These are phyloP conservation scores for Aselliscus stoliczkanus DNA, from an alignment of 2,797 vertebrate genomes.

Conservation along the genomic window DNA sequence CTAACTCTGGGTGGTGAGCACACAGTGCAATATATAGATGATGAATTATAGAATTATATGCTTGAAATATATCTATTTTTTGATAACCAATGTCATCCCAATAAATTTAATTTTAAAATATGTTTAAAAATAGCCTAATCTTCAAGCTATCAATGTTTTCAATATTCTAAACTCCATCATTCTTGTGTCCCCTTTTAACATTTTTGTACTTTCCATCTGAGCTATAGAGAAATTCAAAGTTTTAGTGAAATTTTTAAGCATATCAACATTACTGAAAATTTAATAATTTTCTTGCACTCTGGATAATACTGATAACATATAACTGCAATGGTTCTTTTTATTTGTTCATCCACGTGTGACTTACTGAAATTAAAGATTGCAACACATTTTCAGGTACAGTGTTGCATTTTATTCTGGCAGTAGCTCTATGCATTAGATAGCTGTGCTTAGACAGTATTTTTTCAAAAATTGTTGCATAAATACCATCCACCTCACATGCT, in stretches of 20 bases:
- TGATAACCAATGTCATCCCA: no score
- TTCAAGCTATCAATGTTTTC: not conserved
- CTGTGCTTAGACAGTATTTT: not conserved
- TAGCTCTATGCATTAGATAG: not conserved
- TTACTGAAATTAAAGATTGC: not conserved
- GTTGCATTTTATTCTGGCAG: not conserved
- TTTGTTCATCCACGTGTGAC: not conserved
- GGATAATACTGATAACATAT: not conserved
- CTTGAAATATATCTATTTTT: no score
- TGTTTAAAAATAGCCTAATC: not conserved
- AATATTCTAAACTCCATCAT: not conserved
- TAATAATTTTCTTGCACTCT: not conserved
- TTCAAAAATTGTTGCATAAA: not conserved
- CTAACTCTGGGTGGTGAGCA: no score
- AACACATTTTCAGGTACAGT: not conserved
- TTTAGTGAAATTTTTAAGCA: not conserved
- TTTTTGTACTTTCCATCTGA: not conserved
- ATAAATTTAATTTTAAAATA: no score
- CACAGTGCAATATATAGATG: no score
- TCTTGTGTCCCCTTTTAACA: not conserved
- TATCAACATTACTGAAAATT: not conserved
- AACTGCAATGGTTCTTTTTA: not conserved
- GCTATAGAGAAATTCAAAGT: not conserved
- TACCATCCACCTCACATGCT: not conserved
- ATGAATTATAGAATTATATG: no score